Evolutionary conservation across 2,113 vertebrate genomes (phyloP).

Genomic region (Limnothrissa miodon): DNA sequence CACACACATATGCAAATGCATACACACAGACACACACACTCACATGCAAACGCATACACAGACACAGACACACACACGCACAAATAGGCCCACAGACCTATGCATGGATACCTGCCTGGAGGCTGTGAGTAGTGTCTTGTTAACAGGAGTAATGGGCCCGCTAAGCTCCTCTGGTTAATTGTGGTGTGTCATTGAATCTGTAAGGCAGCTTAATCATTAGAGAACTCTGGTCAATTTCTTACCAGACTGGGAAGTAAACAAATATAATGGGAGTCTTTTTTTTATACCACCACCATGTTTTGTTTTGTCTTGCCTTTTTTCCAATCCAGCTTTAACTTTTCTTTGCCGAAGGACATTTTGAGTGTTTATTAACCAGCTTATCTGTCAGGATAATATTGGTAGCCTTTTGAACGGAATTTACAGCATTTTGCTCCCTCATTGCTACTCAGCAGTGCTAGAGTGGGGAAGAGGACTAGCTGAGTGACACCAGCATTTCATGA

Average conservation of each 20-base stretch:
- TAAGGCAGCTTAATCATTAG: conserved; percentile 1
- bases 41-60: not conserved
- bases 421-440: too few species aligned
- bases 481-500: too few species aligned
- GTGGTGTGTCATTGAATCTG: not conserved
- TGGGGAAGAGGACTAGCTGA: too few species aligned
- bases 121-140: not conserved
- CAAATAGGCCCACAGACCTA: not conserved
- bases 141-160: not conserved
- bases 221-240: not conserved
- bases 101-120: not conserved
- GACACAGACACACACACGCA: not conserved
- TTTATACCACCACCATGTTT: not conserved
- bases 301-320: not conserved
- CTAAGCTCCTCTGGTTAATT: not conserved
- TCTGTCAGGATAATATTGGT: too few species aligned
- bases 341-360: not conserved
- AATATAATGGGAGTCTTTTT: not conserved
- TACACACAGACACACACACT: not conserved
- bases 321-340: not conserved
- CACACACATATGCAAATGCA: too few species aligned
- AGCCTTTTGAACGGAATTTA: too few species aligned
- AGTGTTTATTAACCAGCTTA: not conserved
- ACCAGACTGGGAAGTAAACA: not conserved
- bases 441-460: too few species aligned